Percentiles rank a stretch among this genome's conserved stretches.
These are phyloP conservation scores for Beris chalybata DNA, from an alignment of 2,888 invertebrate species.

Conservation along the genomic window DNA sequence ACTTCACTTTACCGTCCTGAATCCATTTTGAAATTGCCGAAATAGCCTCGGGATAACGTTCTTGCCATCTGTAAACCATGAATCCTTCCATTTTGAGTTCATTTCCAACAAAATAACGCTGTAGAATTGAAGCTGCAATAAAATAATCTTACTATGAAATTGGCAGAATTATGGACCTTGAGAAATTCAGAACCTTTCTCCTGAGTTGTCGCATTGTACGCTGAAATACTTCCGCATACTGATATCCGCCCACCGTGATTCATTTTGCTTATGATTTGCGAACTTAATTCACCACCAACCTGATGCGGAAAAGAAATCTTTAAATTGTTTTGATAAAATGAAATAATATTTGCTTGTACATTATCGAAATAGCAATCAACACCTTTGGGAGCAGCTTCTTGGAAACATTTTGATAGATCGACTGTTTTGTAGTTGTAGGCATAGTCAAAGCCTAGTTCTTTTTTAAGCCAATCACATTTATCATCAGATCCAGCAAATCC, in stretches of 20 bases:
- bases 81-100: conserved; percentile 66
- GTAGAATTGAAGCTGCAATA: conserved; percentile 52
- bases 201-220: conserved; percentile 61
- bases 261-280: conserved; percentile 64
- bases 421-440: conserved; percentile 73
- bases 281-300: conserved; percentile 68
- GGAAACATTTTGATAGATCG: conserved; percentile 60
- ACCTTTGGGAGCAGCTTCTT: conserved; percentile 67
- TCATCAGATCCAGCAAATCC: conserved; percentile 72
- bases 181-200: conserved; percentile 1
- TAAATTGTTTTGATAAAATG: no score
- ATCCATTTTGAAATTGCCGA: conserved; percentile 67
- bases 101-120: conserved; percentile 60
- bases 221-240: conserved; percentile 67
- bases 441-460: conserved; percentile 67
- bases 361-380: conserved; percentile 79
- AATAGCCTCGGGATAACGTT: conserved; percentile 66
- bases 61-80: conserved; percentile 58
- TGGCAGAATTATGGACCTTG: not conserved
- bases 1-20: conserved; percentile 69
- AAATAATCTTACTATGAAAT: not conserved
- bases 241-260: conserved; percentile 64
- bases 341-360: conserved; percentile 52
- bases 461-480: conserved; percentile 69
- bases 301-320: conserved; percentile 24